Evolutionary conservation across 1,140 invertebrate genomes (phyloP), one percentile per base, ranked within the genome.

Genomic region (Rhyzopertha dominica): DNA sequence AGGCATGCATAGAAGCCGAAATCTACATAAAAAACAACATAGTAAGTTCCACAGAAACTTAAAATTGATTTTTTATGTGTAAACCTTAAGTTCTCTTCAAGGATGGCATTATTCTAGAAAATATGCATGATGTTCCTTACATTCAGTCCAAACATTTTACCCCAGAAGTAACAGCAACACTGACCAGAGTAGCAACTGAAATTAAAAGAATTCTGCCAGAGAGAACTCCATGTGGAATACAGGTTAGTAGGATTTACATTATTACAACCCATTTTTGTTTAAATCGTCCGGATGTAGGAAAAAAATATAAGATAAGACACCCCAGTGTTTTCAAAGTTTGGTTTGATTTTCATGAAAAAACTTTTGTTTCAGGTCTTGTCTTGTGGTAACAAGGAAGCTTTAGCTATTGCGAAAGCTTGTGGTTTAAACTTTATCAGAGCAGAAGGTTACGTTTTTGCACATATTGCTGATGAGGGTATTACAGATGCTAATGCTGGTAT

Each of bases 71-170:
- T 17, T 20, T 18, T 43, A 9, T 16, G 22, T 35, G 35, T 13
- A 16, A 24, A 4, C 5, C 13, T 12, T 5, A 65, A 61, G 38
- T 13, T 39, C 51, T 31, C 25, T 49, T 59, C 42, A 40, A 89
- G 86, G 84, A 90, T 70, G 84, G 74, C 13, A 65, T 92, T 2
- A 61, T 91, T 8, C 63, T 93, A 2, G 90, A 92, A 69, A 92
- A 92, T 61, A 92, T 91, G 88, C 77, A 89, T 61, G 90, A 92
- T 62, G 59, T 88, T 10, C 90, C 88, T 0, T 92, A 92, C 56
- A 51, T 84, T 1, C 71, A 73, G 47, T 57, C 71, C 1, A 60
- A 66, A 24, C 48, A 77, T 20, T 60, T 84, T 29, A 76, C 78
- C 5, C 82, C 87, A 2, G 88, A 92, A 68, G 74, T 76, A 12